These are phyloP conservation scores for Gila robusta DNA, from an alignment of 2,797 vertebrate genomes.

Conservation along the genomic window DNA sequence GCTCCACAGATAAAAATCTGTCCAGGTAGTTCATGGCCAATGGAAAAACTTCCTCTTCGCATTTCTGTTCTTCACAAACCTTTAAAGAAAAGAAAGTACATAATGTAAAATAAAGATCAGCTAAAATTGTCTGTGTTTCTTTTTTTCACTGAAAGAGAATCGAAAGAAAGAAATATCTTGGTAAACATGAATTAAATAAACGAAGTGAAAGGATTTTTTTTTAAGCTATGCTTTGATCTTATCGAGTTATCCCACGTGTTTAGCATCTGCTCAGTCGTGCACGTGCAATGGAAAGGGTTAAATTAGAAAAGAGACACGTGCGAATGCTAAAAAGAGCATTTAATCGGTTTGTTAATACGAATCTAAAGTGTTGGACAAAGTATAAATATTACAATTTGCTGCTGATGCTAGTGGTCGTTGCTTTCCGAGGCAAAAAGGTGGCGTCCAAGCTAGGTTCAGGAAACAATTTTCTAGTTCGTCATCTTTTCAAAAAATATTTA, in stretches of 20 bases:
- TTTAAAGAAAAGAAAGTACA: conserved; percentile 68
- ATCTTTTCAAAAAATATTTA: conserved; percentile 99
- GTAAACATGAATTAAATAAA: neutral
- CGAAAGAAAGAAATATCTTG: neutral
- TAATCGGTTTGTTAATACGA: neutral
- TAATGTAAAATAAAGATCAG: conserved; percentile 28
- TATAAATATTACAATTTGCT: conserved; percentile 42
- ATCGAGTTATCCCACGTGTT: conserved; percentile 43
- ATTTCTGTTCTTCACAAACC: conserved; percentile 99
- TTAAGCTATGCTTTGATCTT: conserved; percentile 14
- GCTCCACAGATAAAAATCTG: conserved; percentile 94
- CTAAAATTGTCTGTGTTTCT: neutral
- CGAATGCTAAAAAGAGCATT: neutral
- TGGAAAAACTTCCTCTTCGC: conserved; percentile 98
- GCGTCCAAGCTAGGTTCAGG: conserved; percentile 84
- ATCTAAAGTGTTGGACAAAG: neutral
- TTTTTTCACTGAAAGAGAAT: neutral
- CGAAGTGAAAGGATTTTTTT: neutral
- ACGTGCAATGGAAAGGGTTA: conserved; percentile 26
- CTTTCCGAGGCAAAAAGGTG: conserved; percentile 90
- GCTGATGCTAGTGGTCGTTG: conserved; percentile 69
- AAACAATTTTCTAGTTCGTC: conserved; percentile 93
- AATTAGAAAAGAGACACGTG: neutral
- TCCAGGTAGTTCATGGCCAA: conserved; percentile 99
- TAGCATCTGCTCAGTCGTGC: conserved; percentile 36